Evolutionary conservation across 2,888 invertebrate species (phyloP).

Genomic region (Rosalia funebris): DNA sequence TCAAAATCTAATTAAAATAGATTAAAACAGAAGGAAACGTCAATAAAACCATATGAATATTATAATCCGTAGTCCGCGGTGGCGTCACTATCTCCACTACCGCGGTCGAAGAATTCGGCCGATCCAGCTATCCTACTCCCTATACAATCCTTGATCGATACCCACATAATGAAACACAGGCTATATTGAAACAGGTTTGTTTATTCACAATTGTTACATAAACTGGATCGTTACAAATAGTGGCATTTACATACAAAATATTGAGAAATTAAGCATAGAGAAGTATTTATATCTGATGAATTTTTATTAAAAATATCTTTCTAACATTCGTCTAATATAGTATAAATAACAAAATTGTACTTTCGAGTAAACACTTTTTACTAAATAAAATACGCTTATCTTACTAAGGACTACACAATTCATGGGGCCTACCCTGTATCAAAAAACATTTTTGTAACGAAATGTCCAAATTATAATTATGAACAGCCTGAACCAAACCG

Average conservation of each 20-base stretch:
- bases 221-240: constrained; percentile 45
- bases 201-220: constrained; percentile 49
- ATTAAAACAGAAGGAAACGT: no score
- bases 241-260: constrained; percentile 52
- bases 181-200: constrained; percentile 45
- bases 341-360: constrained; percentile 60
- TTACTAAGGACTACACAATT: constrained; percentile 17
- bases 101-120: no score
- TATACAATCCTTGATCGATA: no score
- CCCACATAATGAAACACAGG: background rate
- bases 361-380: constrained; percentile 51
- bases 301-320: constrained; percentile 55
- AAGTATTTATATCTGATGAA: constrained; percentile 45
- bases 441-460: constrained; percentile 3
- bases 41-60: no score
- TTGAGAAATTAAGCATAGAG: constrained; percentile 40
- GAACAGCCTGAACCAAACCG: constrained; percentile 12
- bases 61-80: no score
- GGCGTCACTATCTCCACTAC: no score
- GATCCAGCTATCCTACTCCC: no score
- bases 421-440: constrained; percentile 22
- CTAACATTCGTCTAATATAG: constrained; percentile 50
- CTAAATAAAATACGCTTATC: constrained; percentile 32
- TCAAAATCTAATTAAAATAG: no score
- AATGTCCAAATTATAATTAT: background rate